These are phyloP conservation scores for Capreolus pygargus DNA, from an alignment of 2,113 vertebrate species.

Conservation along the genomic window DNA sequence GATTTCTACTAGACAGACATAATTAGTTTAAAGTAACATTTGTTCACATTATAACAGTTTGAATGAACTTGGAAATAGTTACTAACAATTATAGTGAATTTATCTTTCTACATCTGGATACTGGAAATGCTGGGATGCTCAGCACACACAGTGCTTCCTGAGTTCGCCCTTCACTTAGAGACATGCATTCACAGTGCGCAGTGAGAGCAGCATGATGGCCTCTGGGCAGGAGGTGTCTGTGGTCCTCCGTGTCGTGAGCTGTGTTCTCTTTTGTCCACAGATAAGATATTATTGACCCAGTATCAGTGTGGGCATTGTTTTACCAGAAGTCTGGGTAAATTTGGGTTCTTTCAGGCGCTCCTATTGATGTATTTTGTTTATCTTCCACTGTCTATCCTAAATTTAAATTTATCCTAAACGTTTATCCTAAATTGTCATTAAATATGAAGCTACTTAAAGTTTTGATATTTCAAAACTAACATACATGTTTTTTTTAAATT, in stretches of 20 bases:
- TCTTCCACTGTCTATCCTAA: background rate
- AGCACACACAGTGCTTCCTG: background rate
- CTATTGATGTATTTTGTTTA: background rate
- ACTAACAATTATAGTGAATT: background rate
- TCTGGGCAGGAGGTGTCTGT: background rate
- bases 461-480: background rate
- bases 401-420: background rate
- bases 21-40: background rate
- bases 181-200: fast-evolving
- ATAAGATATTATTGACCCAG: background rate
- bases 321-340: background rate
- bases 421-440: background rate
- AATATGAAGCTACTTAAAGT: background rate
- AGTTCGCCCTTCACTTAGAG: fast-evolving
- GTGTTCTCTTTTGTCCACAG: background rate
- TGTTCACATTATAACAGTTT: background rate
- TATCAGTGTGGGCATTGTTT: background rate
- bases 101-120: background rate
- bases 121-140: background rate
- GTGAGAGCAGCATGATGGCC: fast-evolving
- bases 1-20: background rate
- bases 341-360: background rate
- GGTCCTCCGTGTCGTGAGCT: background rate
- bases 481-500: background rate
- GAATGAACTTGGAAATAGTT: background rate